A percentile compares a stretch with the other conserved stretches of the same genome.
Evolutionary conservation across 2,888 invertebrate genomes (phyloP).

Genomic region (Zonitis immaculata): DNA sequence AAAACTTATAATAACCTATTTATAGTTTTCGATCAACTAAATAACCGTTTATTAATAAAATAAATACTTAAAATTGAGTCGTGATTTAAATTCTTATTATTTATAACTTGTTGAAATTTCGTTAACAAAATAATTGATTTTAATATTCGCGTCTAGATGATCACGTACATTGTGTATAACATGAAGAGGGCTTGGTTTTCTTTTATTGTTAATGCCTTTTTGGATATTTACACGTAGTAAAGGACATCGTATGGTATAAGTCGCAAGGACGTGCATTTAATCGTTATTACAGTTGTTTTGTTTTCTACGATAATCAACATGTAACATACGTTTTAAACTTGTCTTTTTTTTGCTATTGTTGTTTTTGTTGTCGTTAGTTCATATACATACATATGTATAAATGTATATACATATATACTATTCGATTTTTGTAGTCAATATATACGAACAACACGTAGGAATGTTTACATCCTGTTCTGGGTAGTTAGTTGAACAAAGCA

Average conservation of each 20-base stretch:
- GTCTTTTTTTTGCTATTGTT: neutral
- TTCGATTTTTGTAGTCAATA: neutral
- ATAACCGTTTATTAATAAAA: too few species aligned
- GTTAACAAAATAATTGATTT: neutral
- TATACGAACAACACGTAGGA: neutral
- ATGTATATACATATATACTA: neutral
- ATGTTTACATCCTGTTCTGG: constrained; percentile 1
- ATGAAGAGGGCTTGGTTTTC: constrained; percentile 1
- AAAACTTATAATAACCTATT: too few species aligned
- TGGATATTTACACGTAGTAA: constrained; percentile 26
- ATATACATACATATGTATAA: neutral
- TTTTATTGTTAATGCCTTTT: constrained; percentile 18
- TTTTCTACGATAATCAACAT: constrained; percentile 11
- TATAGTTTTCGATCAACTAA: too few species aligned
- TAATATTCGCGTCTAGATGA: constrained; percentile 2
- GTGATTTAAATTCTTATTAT: too few species aligned
- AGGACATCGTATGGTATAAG: constrained; percentile 28
- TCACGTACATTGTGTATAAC: neutral
- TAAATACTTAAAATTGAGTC: too few species aligned
- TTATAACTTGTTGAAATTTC: neutral
- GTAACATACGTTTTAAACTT: neutral
- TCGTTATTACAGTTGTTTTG: constrained; percentile 26
- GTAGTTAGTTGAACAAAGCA: neutral
- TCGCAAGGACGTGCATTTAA: constrained; percentile 31
- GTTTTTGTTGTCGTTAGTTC: neutral